Base-by-base conservation (phyloP, 2,888 invertebrate species). In the Drosophila cognata region DNA sequence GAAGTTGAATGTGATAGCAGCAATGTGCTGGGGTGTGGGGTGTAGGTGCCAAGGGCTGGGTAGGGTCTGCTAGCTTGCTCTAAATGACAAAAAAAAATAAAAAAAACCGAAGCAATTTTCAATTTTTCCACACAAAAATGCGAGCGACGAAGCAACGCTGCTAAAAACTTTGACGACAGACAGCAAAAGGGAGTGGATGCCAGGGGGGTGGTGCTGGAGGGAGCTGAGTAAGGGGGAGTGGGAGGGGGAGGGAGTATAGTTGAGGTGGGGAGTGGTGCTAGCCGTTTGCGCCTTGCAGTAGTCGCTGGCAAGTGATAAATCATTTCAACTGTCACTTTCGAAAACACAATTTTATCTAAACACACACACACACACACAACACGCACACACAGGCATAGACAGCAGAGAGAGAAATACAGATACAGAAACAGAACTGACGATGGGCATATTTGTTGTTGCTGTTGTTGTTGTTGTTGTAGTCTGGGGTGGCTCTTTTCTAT, bases 321-420 rank as follows among this genome's bases (percentile, higher is more conserved):
- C 92, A 92, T 92, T 92, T 92, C 89, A 92, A 92, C 92, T 92
- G 92, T 92, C 92, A 92, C 92, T 92, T 92, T 92, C 89, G 91
- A 91, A 91, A 92, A 92, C 91, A 92, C 92, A 92, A 92, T 92
- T 92, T 92, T 92, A 92, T 92, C 92, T 92, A 91, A 91, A 89
- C 83, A 88, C 84, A 81, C 74, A 82, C 36, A 68, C 38, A 73
- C 36, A 71, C 52, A 28, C 33, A n/a, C 33, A 52, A 67, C 33
- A 67, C 25, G 71, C 38, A 67, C 46, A 43, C 4, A 46, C 7
- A 52, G 61, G 58, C 38, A 35, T 35, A 68, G 41, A 65, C 67
- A 73, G 61, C 29, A 74, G 50, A 66, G 57, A 72, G 61, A 69
- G 66, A 33, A 33, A 56, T 43, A 74, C 65, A 80, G 56, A 57